Base-by-base conservation (phyloP, 2,888 invertebrate species). In the Pantelozetes paolii region DNA sequence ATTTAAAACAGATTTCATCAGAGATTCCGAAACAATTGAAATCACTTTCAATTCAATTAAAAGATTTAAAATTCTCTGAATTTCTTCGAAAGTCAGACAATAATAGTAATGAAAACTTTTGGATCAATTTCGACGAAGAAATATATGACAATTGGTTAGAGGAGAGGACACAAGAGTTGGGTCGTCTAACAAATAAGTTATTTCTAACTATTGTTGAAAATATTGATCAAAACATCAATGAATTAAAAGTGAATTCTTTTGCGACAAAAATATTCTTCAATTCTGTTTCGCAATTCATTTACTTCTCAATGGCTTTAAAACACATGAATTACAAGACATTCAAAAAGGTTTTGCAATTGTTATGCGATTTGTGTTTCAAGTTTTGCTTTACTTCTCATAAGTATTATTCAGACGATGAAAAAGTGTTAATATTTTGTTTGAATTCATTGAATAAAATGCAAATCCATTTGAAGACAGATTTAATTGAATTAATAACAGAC, bases 221-320 rank as follows among this genome's bases (percentile, higher is more conserved):
- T 48, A 48, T n/a, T n/a, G n/a, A n/a, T n/a, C n/a, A n/a, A n/a
- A n/a, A n/a, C n/a, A n/a, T n/a, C n/a, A n/a, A n/a, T n/a, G n/a
- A n/a, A n/a, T n/a, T n/a, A n/a, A n/a, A n/a, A n/a, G n/a, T n/a
- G n/a, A n/a, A n/a, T n/a, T n/a, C n/a, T n/a, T n/a, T 36, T 6
- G 62, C 32, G 1, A 62, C 62, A 32, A 62, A 62, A 36, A 6
- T 62, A 18, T 62, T 62, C 11, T 62, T 62, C 62, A 62, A 62
- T 36, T 13, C 8, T 28, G 15, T 62, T 5, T 62, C 62, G 36
- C 62, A 62, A 62, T 62, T 62, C 8, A 11, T 62, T 32, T 62
- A 62, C 11, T 62, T 62, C n/a, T 20, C 62, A 2, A 18, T 62
- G 30, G 23, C 62, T 2, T 28, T 62, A 62, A 26, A 32, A 15